Conservation (phyloP, 2,797 vertebrate genomes). For the Parotocinclus haroldoi region DNA sequence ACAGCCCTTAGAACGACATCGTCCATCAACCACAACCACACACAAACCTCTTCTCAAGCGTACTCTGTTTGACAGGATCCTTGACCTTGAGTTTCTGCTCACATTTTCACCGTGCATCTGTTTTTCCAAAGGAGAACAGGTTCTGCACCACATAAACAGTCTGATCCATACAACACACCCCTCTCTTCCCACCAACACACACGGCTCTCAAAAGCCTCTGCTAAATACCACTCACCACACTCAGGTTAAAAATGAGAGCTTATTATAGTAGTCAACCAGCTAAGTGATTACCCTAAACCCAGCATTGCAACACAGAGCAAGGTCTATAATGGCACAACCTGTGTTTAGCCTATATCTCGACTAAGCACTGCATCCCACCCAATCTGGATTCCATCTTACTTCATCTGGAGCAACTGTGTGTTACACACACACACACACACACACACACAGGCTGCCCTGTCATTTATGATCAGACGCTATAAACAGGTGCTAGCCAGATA, state of each 20-base stretch:
- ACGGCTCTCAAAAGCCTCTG: neutral
- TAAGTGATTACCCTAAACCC: conserved; percentile 16
- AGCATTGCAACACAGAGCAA: conserved; percentile 15
- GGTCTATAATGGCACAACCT: conserved; percentile 37
- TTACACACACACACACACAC: neutral
- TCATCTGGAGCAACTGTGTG: neutral
- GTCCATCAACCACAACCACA: conserved; percentile 1
- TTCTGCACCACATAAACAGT: conserved; percentile 18
- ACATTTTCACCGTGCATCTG: conserved; percentile 25
- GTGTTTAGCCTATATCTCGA: conserved; percentile 17
- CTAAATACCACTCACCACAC: conserved; percentile 2
- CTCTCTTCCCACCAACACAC: neutral
- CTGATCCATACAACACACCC: neutral
- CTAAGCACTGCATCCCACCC: conserved; percentile 8
- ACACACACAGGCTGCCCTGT: too few species aligned
- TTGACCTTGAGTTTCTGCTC: neutral
- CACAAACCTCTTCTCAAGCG: conserved; percentile 15
- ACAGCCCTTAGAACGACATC: too few species aligned
- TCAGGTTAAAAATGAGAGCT: conserved; percentile 28
- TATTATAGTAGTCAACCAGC: conserved; percentile 35
- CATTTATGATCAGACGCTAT: too few species aligned
- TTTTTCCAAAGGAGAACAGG: conserved; percentile 1
- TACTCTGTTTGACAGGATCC: conserved; percentile 37
- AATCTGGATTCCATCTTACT: conserved; percentile 9
- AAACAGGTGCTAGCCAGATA: too few species aligned